Percentiles rank a stretch among this genome's conserved stretches.
These are phyloP conservation scores for Bedellia somnulentella DNA, from an alignment of 2,888 invertebrate genomes.

Conservation along the genomic window DNA sequence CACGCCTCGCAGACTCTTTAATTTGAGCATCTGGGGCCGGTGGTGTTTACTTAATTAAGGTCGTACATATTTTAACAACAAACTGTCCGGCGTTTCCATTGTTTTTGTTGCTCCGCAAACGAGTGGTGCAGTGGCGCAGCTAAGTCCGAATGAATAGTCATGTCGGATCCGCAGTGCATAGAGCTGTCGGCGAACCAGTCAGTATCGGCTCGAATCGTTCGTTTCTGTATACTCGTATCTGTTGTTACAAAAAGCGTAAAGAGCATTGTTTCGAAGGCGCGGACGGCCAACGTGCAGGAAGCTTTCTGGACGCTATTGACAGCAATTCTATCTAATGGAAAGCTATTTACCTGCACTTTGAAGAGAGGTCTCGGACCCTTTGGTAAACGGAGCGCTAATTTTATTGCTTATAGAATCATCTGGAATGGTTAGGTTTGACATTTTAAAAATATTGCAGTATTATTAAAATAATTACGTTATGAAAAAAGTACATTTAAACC, in stretches of 20 bases:
- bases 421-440: too few species aligned
- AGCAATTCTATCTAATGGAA: slow-evolving; percentile 36
- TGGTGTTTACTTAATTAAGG: too few species aligned
- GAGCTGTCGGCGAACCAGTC: slow-evolving; percentile 24
- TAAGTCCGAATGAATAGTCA: background rate
- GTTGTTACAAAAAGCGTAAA: slow-evolving; percentile 39
- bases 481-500: too few species aligned
- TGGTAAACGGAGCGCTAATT: slow-evolving; percentile 4
- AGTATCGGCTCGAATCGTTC: slow-evolving; percentile 30
- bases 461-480: too few species aligned
- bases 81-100: too few species aligned
- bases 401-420: slow-evolving; percentile 2
- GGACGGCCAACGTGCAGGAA: slow-evolving; percentile 22
- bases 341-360: slow-evolving; percentile 28
- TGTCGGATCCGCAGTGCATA: slow-evolving; percentile 14
- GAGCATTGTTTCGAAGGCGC: slow-evolving; percentile 31
- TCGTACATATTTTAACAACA: too few species aligned
- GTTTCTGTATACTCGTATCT: slow-evolving; percentile 27
- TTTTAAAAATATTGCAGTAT: too few species aligned
- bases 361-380: background rate
- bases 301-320: slow-evolving; percentile 30
- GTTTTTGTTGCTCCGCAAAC: too few species aligned
- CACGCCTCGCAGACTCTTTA: too few species aligned
- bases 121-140: background rate
- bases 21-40: too few species aligned